phyloP scores from a whole-genome alignment of 2,888 invertebrate genomes.

The Eutolmus rufibarbis region DNA sequence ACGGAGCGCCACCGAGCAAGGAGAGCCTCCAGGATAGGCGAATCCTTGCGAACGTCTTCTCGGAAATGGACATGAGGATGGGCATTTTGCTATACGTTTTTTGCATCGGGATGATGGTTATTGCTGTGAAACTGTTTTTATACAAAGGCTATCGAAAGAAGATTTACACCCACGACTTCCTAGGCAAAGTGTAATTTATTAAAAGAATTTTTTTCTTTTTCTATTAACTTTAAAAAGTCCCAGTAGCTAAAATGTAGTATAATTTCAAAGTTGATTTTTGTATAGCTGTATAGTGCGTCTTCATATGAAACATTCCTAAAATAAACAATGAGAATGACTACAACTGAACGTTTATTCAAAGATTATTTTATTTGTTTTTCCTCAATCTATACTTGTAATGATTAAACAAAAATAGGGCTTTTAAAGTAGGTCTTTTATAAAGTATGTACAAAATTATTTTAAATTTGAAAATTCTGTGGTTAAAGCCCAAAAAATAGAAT shows the following conservation, averaged over 20 bases:
- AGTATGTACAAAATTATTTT: too few species aligned
- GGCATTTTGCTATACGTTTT: slow-evolving; percentile 78
- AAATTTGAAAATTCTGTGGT: too few species aligned
- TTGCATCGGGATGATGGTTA: slow-evolving; percentile 76
- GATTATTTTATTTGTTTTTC: neutral
- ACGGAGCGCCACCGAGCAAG: slow-evolving; percentile 52
- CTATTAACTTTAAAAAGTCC: neutral
- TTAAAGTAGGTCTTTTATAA: too few species aligned
- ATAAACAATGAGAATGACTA: neutral
- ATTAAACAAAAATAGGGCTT: too few species aligned
- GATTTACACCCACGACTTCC: slow-evolving; percentile 72
- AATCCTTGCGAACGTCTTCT: slow-evolving; percentile 57
- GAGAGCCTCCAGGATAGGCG: slow-evolving; percentile 57
- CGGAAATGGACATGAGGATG: slow-evolving; percentile 73
- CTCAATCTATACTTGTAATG: too few species aligned
- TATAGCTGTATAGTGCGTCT: neutral
- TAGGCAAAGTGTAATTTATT: slow-evolving; percentile 72
- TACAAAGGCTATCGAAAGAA: slow-evolving; percentile 73
- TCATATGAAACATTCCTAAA: neutral
- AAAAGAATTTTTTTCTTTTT: neutral
- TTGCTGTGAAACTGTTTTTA: slow-evolving; percentile 79
- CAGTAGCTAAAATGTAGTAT: neutral
- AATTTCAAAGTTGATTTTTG: neutral
- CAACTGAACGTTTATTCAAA: neutral
- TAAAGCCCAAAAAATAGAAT: too few species aligned